Conservation (phyloP, 2,113 vertebrate species). For the Cyprinodon tularosa region DNA sequence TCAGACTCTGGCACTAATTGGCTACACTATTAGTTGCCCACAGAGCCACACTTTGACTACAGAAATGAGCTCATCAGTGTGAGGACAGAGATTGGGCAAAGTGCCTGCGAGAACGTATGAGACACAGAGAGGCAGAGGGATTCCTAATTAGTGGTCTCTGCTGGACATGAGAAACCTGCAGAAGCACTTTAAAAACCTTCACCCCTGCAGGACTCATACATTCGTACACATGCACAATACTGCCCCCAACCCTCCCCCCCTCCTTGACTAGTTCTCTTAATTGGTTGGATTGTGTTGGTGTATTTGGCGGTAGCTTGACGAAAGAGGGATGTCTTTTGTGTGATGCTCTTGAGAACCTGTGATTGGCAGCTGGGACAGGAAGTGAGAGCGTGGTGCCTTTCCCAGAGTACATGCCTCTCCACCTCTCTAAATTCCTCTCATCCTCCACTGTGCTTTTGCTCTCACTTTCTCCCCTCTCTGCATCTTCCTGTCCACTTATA, state of each 20-base stretch:
- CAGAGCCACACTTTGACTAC: conserved; percentile 67
- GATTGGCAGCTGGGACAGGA: conserved; percentile 73
- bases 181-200: conserved; percentile 38
- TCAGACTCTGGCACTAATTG: conserved; percentile 74
- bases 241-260: not conserved
- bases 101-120: conserved; percentile 48
- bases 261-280: conserved; percentile 28
- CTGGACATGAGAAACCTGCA: conserved; percentile 61
- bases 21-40: conserved; percentile 63
- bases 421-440: conserved; percentile 55
- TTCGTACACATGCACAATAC: conserved; percentile 6
- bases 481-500: conserved; percentile 42
- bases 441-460: conserved; percentile 35
- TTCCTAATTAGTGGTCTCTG: conserved; percentile 66
- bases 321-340: conserved; percentile 49
- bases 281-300: conserved; percentile 42
- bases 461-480: conserved; percentile 16
- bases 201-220: conserved; percentile 19
- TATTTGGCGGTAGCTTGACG: conserved; percentile 19
- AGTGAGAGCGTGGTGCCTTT: conserved; percentile 63
- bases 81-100: conserved; percentile 54
- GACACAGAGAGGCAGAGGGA: conserved; percentile 31
- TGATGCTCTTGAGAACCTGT: conserved; percentile 55
- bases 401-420: conserved; percentile 69
- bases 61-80: conserved; percentile 63